Conservation (phyloP, 1,140 invertebrate genomes). For the Drosophila ananassae region DNA sequence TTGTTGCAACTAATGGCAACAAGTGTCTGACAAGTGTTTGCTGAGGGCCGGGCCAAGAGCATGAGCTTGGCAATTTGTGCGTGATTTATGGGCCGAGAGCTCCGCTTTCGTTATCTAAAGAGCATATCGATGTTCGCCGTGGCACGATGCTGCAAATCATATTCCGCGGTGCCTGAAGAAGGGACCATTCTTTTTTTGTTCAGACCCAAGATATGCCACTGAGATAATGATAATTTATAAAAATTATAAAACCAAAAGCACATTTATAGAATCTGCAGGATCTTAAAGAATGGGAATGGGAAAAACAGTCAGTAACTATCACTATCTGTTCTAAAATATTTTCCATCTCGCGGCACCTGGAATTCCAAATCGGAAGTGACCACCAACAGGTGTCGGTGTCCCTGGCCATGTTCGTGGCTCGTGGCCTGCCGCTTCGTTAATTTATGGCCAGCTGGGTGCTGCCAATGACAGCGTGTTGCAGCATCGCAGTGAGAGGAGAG, state of each 20-base stretch:
- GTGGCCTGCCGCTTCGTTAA: slow-evolving; percentile 33
- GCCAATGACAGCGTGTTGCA: slow-evolving; percentile 14
- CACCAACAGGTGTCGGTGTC: slow-evolving; percentile 40
- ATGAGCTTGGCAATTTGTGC: slow-evolving; percentile 48
- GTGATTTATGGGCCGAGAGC: slow-evolving; percentile 60
- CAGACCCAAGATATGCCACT: neutral
- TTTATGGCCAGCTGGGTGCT: slow-evolving; percentile 50
- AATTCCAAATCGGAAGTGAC: slow-evolving; percentile 58
- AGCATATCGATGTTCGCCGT: slow-evolving; percentile 69
- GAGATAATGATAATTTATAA: slow-evolving; percentile 1
- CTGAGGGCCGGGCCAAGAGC: slow-evolving; percentile 4
- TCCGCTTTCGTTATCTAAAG: slow-evolving; percentile 63
- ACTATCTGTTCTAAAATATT: neutral
- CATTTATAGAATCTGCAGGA: neutral
- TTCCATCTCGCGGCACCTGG: neutral
- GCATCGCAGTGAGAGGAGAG: slow-evolving; percentile 10
- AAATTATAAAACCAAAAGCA: neutral
- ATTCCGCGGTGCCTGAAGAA: slow-evolving; percentile 2
- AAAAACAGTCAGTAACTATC: neutral
- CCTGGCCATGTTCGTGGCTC: slow-evolving; percentile 28
- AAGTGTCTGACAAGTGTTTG: slow-evolving; percentile 58
- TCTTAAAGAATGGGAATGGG: neutral
- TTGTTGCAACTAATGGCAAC: slow-evolving; percentile 56
- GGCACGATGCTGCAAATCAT: slow-evolving; percentile 59
- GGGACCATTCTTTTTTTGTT: neutral